phyloP scores from a whole-genome alignment of 2,797 vertebrate species.

The Gambelia wislizenii region DNA sequence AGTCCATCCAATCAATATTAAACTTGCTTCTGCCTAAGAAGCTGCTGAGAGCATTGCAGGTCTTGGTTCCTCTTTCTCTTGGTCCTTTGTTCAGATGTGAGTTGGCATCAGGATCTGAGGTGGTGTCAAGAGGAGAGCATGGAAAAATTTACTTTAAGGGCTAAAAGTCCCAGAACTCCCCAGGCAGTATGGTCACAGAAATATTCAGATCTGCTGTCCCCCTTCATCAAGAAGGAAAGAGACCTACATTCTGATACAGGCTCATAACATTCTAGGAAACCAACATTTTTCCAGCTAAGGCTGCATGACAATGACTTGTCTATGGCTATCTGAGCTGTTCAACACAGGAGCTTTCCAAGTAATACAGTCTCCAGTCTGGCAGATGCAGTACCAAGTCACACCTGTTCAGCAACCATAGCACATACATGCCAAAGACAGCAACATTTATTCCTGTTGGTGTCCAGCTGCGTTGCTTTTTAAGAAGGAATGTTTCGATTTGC shows the following conservation, averaged over 20 bases:
- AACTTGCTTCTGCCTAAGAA: not conserved
- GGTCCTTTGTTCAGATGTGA: not conserved
- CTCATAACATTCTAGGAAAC: not conserved
- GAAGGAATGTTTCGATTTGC: constrained; percentile 14
- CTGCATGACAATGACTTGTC: not conserved
- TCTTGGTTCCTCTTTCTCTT: not conserved
- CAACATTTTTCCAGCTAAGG: not conserved
- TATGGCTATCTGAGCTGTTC: not conserved
- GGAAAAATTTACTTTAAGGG: too few relatives aligned
- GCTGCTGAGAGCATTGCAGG: not conserved
- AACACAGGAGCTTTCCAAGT: not conserved
- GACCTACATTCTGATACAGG: not conserved
- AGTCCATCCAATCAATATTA: not conserved
- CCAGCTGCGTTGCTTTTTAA: not conserved
- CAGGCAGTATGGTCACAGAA: too few relatives aligned
- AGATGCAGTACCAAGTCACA: not conserved
- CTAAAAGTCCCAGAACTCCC: too few relatives aligned
- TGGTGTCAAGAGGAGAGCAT: too few relatives aligned
- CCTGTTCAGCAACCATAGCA: not conserved
- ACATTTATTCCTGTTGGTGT: constrained; percentile 12
- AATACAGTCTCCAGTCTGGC: not conserved
- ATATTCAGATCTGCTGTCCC: too few relatives aligned
- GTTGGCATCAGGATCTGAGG: too few relatives aligned
- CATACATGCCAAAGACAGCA: not conserved
- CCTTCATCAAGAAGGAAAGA: not conserved